Conservation (phyloP, 64 coral and sea anemone species). For the Porites lutea region DNA sequence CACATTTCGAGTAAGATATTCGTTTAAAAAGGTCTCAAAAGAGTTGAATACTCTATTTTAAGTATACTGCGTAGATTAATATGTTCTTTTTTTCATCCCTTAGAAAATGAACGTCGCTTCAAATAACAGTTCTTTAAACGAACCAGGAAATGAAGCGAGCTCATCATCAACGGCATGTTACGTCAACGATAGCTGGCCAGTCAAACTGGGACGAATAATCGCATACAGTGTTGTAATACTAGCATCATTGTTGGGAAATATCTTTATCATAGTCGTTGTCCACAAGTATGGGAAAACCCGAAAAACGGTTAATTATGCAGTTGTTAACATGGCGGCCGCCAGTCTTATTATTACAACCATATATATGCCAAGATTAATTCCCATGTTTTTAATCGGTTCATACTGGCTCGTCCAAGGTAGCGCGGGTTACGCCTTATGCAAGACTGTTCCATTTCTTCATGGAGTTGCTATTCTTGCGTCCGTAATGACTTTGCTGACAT, state of each 20-base stretch:
- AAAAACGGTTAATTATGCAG: constrained; percentile 60
- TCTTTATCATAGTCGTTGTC: constrained; percentile 46
- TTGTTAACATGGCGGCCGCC: constrained; percentile 48
- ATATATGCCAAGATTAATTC: constrained; percentile 72
- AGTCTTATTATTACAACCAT: constrained; percentile 61
- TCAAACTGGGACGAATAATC: no score
- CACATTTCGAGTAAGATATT: no score
- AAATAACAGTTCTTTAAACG: no score
- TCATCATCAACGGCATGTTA: no score
- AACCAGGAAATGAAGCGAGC: no score
- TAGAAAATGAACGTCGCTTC: no score
- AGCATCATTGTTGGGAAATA: constrained; percentile 40
- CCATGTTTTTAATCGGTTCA: constrained; percentile 22
- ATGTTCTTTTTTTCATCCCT: no score
- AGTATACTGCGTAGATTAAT: no score
- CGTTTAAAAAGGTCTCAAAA: no score
- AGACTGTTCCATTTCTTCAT: constrained; percentile 34
- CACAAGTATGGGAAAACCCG: constrained; percentile 33
- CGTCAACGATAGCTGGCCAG: no score
- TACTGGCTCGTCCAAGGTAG: constrained; percentile 43
- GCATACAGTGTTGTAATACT: constrained; percentile 53
- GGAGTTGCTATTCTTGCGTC: constrained; percentile 51
- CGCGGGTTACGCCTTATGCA: constrained; percentile 35
- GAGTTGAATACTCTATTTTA: no score
- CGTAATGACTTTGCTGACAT: constrained; percentile 15